These are phyloP conservation scores for Apis florea DNA, from an alignment of 1,140 invertebrate species.

Conservation along the genomic window DNA sequence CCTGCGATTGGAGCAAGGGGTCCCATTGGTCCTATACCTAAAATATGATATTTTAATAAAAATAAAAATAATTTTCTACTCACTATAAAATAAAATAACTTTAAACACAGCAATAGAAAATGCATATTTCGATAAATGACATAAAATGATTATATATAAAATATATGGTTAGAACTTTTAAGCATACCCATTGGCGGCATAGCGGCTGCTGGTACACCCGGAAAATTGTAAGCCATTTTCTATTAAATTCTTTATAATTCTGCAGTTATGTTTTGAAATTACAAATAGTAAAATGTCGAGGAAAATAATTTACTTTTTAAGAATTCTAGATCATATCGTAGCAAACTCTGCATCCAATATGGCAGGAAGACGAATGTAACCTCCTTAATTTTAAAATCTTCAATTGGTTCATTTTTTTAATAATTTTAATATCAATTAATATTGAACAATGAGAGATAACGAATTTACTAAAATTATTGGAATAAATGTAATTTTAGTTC, in stretches of 20 bases:
- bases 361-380: conserved; percentile 42
- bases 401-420: background rate
- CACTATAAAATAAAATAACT: background rate
- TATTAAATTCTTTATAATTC: conserved; percentile 5
- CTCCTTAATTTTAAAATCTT: background rate
- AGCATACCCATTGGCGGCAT: conserved; percentile 76
- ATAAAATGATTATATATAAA: background rate
- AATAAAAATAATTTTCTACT: background rate
- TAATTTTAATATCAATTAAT: background rate
- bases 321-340: conserved; percentile 22
- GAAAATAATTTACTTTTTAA: conserved; percentile 16
- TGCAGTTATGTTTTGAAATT: background rate
- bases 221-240: conserved; percentile 79
- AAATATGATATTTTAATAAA: background rate
- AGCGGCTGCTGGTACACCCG: conserved; percentile 76
- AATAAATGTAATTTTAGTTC: conserved; percentile 84
- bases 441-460: conserved; percentile 82
- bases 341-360: conserved; percentile 48
- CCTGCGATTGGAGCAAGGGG: conserved; percentile 74
- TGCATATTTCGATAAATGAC: background rate
- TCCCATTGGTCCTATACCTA: conserved; percentile 79
- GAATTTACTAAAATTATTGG: conserved; percentile 83
- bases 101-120: background rate
- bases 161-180: conserved; percentile 6
- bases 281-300: conserved; percentile 3